Percentiles rank a stretch among this genome's conserved stretches.
These are phyloP conservation scores for Rapana venosa DNA, from an alignment of 2,888 invertebrate genomes.

Conservation along the genomic window DNA sequence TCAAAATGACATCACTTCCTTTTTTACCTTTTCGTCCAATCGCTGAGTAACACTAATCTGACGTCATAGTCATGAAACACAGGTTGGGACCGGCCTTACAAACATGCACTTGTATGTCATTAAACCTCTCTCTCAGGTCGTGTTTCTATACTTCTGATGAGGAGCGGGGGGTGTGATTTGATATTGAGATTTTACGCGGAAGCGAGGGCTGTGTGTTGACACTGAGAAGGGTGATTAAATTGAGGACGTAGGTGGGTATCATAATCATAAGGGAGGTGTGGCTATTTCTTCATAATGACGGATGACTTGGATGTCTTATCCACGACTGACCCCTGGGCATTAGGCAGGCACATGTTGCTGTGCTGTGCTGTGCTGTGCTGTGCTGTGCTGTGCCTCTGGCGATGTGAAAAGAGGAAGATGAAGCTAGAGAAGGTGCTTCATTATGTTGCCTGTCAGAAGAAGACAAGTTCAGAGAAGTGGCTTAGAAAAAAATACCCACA, in stretches of 20 bases:
- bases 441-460: background rate
- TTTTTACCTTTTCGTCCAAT: background rate
- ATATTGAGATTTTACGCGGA: background rate
- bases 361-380: too few species aligned
- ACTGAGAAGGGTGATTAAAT: background rate
- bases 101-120: background rate
- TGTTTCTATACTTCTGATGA: too few species aligned
- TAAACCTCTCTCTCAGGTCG: background rate
- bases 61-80: background rate
- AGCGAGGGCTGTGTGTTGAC: too few species aligned
- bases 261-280: background rate
- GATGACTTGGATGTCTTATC: background rate
- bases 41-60: background rate
- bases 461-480: background rate
- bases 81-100: background rate
- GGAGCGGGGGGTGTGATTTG: background rate
- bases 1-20: background rate
- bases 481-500: background rate
- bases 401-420: background rate
- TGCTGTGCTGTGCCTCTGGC: background rate
- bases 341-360: background rate
- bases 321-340: conserved; percentile 1
- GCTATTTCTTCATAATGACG: background rate
- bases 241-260: background rate
- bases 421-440: background rate